Base-by-base conservation (phyloP, 2,888 invertebrate species). In the Epsilonema sp. region DNA sequence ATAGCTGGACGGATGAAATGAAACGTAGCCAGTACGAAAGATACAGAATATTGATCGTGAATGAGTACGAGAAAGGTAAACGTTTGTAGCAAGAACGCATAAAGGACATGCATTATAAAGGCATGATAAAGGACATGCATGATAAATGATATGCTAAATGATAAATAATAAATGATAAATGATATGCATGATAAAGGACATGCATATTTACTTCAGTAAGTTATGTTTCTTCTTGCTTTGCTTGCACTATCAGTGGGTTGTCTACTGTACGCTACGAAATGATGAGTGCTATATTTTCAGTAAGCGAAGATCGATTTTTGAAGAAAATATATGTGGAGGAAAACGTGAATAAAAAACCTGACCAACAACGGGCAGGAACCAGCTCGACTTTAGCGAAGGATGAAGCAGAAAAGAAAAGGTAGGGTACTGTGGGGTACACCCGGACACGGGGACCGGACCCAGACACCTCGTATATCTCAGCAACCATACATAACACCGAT, bases 271-370 rank as follows among this genome's bases (percentile, higher is more conserved):
- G 13, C 3, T 21, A 3, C 8, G 26, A 4, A 26, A 22, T 23
- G n/a, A n/a, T n/a, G n/a, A n/a, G n/a, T n/a, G n/a, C n/a, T n/a
- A n/a, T n/a, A n/a, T n/a, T 13, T 20, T 5, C 5, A 47, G 49
- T 49, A 2, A 11, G 25, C 25, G 49, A 49, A 21, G 46, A 49
- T 20, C 21, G 26, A 21, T 47, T 44, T 23, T 37, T 49, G 31
- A 47, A 44, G 26, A 26, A 43, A 20, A 49, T 49, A 13, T 47
- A 44, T 38, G n/a, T 47, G 22, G 47, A 49, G 37, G 49, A 49
- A 26, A 8, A 39, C 13, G 37, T n/a, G 37, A 40, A 45, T 31
- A 3, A 31, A 24, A 16, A n/a, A n/a, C n/a, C 25, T 20, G 3
- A 36, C 36, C 5, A 13, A n/a, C 5, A 36, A 26, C 5, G 21